Evolutionary conservation across 2,797 vertebrate genomes (phyloP).

Genomic region (Phrynocephalus vlangalii): DNA sequence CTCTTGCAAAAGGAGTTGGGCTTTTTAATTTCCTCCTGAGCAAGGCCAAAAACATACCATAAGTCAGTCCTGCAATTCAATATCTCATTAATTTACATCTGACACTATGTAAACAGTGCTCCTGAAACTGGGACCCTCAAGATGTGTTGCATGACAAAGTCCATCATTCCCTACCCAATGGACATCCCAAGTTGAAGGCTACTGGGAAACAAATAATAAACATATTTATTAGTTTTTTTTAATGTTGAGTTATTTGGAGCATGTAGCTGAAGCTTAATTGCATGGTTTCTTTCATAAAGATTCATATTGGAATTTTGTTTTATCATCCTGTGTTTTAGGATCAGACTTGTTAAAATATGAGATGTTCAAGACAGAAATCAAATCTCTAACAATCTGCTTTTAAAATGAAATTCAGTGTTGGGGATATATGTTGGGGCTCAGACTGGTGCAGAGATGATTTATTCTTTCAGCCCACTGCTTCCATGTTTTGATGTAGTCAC

Average conservation of each 20-base stretch:
- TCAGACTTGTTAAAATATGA: no score
- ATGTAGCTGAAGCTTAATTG: no score
- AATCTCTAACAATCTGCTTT: no score
- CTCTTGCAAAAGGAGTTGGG: conserved; percentile 71
- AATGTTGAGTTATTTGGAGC: no score
- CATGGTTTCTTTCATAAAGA: conserved; percentile 37
- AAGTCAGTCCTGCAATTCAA: conserved; percentile 63
- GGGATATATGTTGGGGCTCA: no score
- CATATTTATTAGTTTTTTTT: no score
- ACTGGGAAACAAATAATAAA: not conserved
- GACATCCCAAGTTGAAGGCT: not conserved
- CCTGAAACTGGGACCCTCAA: not conserved
- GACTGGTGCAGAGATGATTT: no score
- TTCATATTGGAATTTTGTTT: conserved; percentile 74
- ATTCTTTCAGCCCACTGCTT: not conserved
- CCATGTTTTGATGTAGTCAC: not conserved
- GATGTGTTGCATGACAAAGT: not conserved
- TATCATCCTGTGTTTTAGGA: conserved; percentile 66
- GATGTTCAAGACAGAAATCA: not conserved
- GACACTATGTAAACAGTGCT: not conserved
- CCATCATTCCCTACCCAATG: not conserved
- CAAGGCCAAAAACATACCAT: conserved; percentile 70
- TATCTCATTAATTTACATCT: not conserved
- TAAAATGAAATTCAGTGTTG: no score
- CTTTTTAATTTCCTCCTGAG: conserved; percentile 40